A percentile compares a stretch with the other conserved stretches of the same genome.
Conservation (phyloP, 1,140 invertebrate species). For the Brachionus rubens region DNA sequence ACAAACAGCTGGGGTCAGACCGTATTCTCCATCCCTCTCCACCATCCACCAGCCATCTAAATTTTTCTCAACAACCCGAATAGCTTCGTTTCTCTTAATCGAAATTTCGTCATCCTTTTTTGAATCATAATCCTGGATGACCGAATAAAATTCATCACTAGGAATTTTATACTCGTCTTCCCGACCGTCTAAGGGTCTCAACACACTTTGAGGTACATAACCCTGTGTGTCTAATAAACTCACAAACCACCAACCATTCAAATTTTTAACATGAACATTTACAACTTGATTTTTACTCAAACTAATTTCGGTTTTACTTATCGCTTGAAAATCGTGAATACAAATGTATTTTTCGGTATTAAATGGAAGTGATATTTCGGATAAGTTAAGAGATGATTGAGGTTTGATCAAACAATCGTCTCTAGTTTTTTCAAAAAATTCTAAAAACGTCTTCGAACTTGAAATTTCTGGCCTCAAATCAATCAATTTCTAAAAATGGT, state of each 20-base stretch:
- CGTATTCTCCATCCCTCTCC: background rate
- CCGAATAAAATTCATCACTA: background rate
- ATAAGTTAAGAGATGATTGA: too few relatives aligned
- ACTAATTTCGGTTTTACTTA: background rate
- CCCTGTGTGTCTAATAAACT: background rate
- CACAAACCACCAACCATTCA: constrained; percentile 19
- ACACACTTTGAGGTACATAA: background rate
- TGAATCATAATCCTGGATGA: background rate
- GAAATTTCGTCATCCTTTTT: background rate
- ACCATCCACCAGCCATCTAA: background rate
- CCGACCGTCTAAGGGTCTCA: background rate
- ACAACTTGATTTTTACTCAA: background rate
- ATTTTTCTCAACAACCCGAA: background rate
- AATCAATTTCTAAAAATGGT: too few relatives aligned
- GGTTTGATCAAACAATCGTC: too few relatives aligned
- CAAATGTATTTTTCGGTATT: background rate
- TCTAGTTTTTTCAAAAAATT: constrained; percentile 24
- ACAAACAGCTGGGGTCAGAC: background rate
- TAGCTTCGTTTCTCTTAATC: background rate
- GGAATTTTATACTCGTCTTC: background rate
- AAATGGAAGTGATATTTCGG: background rate
- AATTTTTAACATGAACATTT: background rate
- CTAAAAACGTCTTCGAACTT: background rate
- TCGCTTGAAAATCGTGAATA: background rate
- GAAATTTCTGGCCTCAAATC: too few relatives aligned